Percentiles rank a stretch among this genome's conserved stretches.
These are phyloP conservation scores for Malurus melanocephalus DNA, from an alignment of 2,113 vertebrate genomes.

Conservation along the genomic window DNA sequence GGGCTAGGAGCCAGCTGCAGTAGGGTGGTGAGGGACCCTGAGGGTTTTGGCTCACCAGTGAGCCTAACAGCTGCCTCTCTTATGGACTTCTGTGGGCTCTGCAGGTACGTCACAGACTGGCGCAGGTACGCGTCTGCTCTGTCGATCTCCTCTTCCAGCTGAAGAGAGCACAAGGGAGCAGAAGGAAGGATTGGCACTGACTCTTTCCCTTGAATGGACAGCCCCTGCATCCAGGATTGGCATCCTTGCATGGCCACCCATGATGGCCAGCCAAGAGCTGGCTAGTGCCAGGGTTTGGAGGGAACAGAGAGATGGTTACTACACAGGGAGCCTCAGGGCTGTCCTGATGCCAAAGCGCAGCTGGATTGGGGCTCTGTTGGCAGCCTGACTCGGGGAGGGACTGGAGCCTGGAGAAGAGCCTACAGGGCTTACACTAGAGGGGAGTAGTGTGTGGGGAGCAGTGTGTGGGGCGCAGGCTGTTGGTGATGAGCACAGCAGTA, in stretches of 20 bases:
- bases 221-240: neutral
- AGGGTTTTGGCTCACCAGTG: neutral
- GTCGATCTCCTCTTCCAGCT: neutral
- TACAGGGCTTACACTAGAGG: neutral
- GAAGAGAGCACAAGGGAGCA: neutral
- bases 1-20: neutral
- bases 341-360: neutral
- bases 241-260: neutral
- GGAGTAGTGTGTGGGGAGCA: rapidly evolving
- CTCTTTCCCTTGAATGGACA: neutral
- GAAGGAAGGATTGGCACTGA: neutral
- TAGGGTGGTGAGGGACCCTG: too few relatives aligned
- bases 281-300: neutral
- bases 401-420: neutral
- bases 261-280: neutral
- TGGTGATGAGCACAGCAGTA: neutral
- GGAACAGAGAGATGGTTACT: neutral
- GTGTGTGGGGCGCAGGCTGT: neutral
- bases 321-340: neutral
- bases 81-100: neutral
- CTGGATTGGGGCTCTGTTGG: neutral
- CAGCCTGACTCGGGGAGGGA: neutral
- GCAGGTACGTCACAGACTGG: neutral
- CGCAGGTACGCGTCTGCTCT: neutral
- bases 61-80: neutral